Base-by-base conservation (phyloP, 2,113 vertebrate species). In the Turdus rufiventris region DNA sequence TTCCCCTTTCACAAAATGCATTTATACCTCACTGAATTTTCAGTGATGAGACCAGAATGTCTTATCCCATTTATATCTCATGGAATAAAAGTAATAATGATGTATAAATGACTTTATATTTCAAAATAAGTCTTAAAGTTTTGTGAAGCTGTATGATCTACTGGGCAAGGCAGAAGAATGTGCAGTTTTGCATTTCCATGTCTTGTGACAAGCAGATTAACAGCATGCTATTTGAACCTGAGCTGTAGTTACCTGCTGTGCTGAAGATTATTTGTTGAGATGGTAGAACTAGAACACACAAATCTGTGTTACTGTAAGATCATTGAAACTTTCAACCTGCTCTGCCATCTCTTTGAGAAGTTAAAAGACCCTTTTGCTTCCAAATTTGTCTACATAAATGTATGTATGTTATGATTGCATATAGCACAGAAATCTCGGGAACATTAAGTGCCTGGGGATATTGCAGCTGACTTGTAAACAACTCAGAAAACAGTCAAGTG, bases 381-480 rank as follows among this genome's bases (percentile, higher is more conserved):
- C 28, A 84, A 58, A 75, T 75, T 79, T 91, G 62, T 19, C 93
- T 92, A 19, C 18, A 42, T 65, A 76, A 92, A 89, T 88, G 7
- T 75, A 47, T 88, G 34, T 6, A 4, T 78, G 34, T 81, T 89
- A n/a, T 76, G 61, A 82, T 6, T 82, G 50, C 36, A 18, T 61
- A 53, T 40, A 28, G 47, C 42, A 33, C n/a, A 81, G 62, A 58
- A 65, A 42, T 92, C 65, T 94, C 26, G 1, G 87, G 91, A 96
- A 85, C 91, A 70, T 29, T 28, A 76, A 85, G 62, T 87, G 87
- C 94, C 93, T 5, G 15, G 34, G 66, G 86, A 75, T 92, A 79
- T 68, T 72, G 66, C 50, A 75, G 66, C 50, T 94, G 84, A 82
- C 70, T 79, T 92, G 87, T 96, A 91, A 96, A 94, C 89, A 96